A percentile compares a stretch with the other conserved stretches of the same genome.
phyloP scores from a whole-genome alignment of 2,888 invertebrate genomes.

The Hirtodrosophila alboralis region DNA sequence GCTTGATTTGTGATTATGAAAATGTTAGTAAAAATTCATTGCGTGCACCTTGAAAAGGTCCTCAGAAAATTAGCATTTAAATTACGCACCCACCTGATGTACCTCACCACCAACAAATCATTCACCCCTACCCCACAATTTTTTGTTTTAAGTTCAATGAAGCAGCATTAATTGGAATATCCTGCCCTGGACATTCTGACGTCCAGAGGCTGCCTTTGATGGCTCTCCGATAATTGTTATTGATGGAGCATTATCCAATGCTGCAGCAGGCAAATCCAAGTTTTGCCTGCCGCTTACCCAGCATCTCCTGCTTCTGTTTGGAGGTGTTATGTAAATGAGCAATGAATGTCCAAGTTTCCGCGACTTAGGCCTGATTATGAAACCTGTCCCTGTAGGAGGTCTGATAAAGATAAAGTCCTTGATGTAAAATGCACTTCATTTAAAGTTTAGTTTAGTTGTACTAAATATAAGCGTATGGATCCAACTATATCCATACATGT shows the following conservation, averaged over 20 bases:
- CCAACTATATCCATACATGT: no score
- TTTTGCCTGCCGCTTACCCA: conserved; percentile 1
- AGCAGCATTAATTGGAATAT: conserved; percentile 74
- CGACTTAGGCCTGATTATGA: conserved; percentile 29
- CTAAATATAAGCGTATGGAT: no score
- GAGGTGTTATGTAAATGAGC: conserved; percentile 44
- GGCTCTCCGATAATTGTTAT: conserved; percentile 64
- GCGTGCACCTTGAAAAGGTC: conserved; percentile 52
- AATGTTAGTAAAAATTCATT: conserved; percentile 57
- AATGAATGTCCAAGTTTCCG: conserved; percentile 7
- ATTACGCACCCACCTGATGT: conserved; percentile 48
- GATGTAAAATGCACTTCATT: conserved; percentile 11
- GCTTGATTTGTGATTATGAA: conserved; percentile 73
- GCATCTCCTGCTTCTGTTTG: background rate
- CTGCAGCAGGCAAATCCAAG: conserved; percentile 12
- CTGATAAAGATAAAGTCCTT: background rate
- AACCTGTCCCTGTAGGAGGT: conserved; percentile 4
- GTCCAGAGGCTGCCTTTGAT: conserved; percentile 59
- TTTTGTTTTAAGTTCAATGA: conserved; percentile 65
- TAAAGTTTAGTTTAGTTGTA: background rate
- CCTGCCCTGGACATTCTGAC: conserved; percentile 55
- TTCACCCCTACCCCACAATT: conserved; percentile 2
- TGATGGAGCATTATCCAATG: conserved; percentile 66
- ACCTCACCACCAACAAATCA: background rate
- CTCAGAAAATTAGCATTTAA: conserved; percentile 72